Base-by-base conservation (phyloP, 2,888 invertebrate species). In the Atethmia centrago region DNA sequence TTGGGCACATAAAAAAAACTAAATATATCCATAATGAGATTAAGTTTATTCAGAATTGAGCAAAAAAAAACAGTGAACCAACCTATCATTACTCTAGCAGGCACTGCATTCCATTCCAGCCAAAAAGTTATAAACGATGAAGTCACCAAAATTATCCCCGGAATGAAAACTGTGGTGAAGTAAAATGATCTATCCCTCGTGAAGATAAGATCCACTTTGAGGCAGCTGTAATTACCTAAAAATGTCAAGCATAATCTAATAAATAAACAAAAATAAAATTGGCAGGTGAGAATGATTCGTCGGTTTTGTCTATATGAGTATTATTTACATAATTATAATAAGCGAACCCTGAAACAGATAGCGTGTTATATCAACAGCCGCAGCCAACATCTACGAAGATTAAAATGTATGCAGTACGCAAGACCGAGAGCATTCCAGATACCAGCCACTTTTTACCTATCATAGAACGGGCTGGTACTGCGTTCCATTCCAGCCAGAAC, bases 111-210 rank as follows among this genome's bases (percentile, higher is more conserved):
- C 99, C 99, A 99, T 97, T 99, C 99, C 96, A 99, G 97, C 99
- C 99, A 99, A 97, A 99, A 99, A 93, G 99, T 99, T 96, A 99
- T 99, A 97, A 99, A 99, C 92, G 99, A 99, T 96, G 99, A 99
- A 89, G 99, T 99, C 95, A 99, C 99, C 97, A 99, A 97, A 96
- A 99, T 99, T 94, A 99, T 99, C 93, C 99, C 99, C 91, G 99
- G 99, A 97, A 99, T 99, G 97, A 99, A 99, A 96, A 99, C 99
- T 93, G 99, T 99, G 91, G 99, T 99, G 97, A 99, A 99, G 97
- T 99, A 99, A 97, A 99, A 99, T 94, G 99, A 98, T 97, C 99
- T 98, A 97, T 99, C 99, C 95, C 99, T 97, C 88, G 99, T 99
- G 97, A 99, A 99, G 96, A 98, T 98, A 94, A 99, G 97, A 96